Conservation (phyloP, 1,140 invertebrate genomes). For the Drosophila punjabiensis region DNA sequence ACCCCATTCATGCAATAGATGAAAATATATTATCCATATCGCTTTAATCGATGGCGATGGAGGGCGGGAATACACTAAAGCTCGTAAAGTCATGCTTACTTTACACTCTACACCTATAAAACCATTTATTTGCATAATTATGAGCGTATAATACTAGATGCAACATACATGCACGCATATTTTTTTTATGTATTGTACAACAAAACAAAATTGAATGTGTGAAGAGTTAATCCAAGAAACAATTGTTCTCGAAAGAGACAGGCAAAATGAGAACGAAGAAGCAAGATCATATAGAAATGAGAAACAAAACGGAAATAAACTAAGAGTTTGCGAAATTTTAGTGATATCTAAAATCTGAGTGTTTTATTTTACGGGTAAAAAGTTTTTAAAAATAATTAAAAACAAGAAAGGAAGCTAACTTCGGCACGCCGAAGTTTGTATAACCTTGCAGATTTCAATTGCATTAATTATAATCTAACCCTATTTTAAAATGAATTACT, state of each 20-base stretch:
- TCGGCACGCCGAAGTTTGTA: no score
- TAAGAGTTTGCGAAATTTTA: conserved; percentile 66
- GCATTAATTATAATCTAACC: no score
- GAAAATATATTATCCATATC: conserved; percentile 4
- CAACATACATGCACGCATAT: conserved; percentile 38
- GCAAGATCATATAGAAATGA: conserved; percentile 15
- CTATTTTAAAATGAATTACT: no score
- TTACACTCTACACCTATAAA: conserved; percentile 43
- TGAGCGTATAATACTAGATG: conserved; percentile 29
- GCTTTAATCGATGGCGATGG: background rate
- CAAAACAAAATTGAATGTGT: conserved; percentile 49
- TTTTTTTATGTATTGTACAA: conserved; percentile 66
- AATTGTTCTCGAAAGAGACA: conserved; percentile 32
- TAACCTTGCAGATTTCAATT: no score
- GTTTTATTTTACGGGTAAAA: background rate
- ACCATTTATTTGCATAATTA: conserved; percentile 33
- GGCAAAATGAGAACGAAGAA: background rate
- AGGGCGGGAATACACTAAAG: conserved; percentile 17
- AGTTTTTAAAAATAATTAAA: no score
- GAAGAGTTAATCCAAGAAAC: conserved; percentile 36
- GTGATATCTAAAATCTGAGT: conserved; percentile 49
- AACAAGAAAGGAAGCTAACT: no score
- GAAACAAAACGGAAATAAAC: conserved; percentile 55
- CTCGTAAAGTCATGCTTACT: conserved; percentile 43
- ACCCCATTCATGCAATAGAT: background rate